A percentile compares a stretch with the other conserved stretches of the same genome.
Evolutionary conservation across 2,113 vertebrate genomes (phyloP).

Genomic region (Heteronetta atricapilla): DNA sequence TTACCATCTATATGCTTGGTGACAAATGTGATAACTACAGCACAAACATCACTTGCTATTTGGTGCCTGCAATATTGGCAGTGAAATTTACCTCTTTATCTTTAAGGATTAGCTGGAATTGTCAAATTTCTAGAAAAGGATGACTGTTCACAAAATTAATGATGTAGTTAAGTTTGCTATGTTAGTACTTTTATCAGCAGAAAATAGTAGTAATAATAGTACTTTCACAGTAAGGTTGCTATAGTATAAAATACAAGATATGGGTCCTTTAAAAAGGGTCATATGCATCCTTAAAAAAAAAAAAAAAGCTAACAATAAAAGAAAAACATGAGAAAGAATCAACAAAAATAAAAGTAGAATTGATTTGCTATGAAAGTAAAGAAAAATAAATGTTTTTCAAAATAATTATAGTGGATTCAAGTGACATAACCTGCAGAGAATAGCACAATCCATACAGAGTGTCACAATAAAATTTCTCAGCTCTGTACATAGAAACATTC

Average conservation of each 20-base stretch:
- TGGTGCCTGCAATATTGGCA: background rate
- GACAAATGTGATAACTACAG: background rate
- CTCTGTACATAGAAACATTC: background rate
- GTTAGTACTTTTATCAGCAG: background rate
- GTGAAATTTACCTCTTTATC: background rate
- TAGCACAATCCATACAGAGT: background rate
- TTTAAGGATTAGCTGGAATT: background rate
- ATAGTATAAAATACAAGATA: background rate
- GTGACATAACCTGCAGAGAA: background rate
- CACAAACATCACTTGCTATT: background rate
- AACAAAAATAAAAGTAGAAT: background rate
- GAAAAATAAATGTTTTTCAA: background rate
- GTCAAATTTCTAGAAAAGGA: background rate
- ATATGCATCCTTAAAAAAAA: background rate
- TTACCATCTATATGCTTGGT: background rate
- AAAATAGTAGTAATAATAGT: background rate
- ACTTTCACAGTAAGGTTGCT: background rate
- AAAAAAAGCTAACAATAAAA: background rate
- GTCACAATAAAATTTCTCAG: constrained; percentile 21
- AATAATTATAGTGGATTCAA: background rate
- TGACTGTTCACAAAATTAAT: background rate
- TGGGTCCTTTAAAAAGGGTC: background rate
- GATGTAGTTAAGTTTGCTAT: background rate
- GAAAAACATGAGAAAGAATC: background rate
- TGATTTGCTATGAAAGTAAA: background rate